phyloP scores from a whole-genome alignment of 2,113 vertebrate genomes.

The Gambusia holbrooki region DNA sequence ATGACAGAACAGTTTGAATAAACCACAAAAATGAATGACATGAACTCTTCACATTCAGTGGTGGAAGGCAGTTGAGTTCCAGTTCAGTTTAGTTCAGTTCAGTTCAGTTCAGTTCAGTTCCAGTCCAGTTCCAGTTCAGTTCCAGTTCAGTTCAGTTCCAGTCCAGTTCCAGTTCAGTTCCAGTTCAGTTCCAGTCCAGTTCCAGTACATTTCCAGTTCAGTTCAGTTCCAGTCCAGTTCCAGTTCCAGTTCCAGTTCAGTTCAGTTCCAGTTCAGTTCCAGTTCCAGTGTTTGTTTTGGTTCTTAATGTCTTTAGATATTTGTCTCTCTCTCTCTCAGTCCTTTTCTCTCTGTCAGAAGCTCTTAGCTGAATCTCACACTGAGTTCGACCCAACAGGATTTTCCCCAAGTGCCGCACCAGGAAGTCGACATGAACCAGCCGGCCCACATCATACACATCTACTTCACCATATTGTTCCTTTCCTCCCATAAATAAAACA shows the following conservation, averaged over 20 bases:
- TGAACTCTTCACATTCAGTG: neutral
- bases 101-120: too few relatives aligned
- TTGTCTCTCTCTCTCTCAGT: neutral
- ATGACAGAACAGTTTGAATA: too few relatives aligned
- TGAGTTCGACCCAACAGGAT: slow-evolving; percentile 36
- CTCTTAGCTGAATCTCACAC: slow-evolving; percentile 41
- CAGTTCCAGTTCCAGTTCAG: too few relatives aligned
- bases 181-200: too few relatives aligned
- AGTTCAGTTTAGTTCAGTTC: too few relatives aligned
- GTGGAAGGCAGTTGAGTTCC: neutral
- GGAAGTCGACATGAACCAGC: slow-evolving; percentile 69
- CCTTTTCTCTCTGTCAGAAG: slow-evolving; percentile 11
- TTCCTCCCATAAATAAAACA: slow-evolving; percentile 69
- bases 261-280: too few relatives aligned
- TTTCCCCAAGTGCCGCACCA: slow-evolving; percentile 45
- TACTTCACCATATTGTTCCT: slow-evolving; percentile 1
- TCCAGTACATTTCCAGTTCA: too few relatives aligned
- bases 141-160: too few relatives aligned
- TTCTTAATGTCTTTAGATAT: neutral
- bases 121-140: too few relatives aligned
- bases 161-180: too few relatives aligned
- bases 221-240: too few relatives aligned
- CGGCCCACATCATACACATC: slow-evolving; percentile 67
- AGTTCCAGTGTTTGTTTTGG: neutral
- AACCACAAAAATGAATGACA: too few relatives aligned